phyloP scores from a whole-genome alignment of 2,113 vertebrate species.

The Neolamprologus longior region DNA sequence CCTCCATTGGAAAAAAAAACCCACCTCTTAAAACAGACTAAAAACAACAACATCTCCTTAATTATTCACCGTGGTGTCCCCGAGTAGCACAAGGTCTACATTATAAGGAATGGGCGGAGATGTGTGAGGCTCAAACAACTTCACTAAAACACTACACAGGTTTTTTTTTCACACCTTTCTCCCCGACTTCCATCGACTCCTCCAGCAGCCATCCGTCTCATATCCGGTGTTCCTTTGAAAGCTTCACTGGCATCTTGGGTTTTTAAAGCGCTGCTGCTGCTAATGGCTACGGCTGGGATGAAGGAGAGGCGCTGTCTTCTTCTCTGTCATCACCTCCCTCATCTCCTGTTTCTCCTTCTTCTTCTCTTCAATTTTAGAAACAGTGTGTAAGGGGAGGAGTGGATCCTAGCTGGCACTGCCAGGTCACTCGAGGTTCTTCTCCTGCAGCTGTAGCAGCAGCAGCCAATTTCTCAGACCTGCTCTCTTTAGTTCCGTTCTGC shows the following conservation, averaged over 20 bases:
- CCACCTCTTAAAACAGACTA: background rate
- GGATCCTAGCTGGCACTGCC: background rate
- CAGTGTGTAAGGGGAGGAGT: background rate
- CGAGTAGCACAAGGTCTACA: background rate
- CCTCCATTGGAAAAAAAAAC: background rate
- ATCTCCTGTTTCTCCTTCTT: background rate
- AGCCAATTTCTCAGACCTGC: background rate
- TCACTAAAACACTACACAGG: background rate
- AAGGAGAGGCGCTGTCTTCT: background rate
- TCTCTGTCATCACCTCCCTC: constrained; percentile 3
- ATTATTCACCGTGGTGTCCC: constrained; percentile 25
- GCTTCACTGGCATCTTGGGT: constrained; percentile 4
- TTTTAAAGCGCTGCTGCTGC: constrained; percentile 6
- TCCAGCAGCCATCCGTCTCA: constrained; percentile 21
- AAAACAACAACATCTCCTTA: constrained; percentile 1
- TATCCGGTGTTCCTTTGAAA: constrained; percentile 33
- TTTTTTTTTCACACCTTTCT: background rate
- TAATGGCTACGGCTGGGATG: background rate
- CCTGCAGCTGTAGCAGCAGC: background rate
- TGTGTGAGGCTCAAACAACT: background rate
- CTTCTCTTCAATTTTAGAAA: background rate
- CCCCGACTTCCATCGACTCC: background rate
- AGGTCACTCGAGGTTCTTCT: background rate
- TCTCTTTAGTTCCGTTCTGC: background rate
- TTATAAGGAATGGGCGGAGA: background rate